phyloP scores from a whole-genome alignment of 2,888 invertebrate genomes.

The Tortricodes alternella region DNA sequence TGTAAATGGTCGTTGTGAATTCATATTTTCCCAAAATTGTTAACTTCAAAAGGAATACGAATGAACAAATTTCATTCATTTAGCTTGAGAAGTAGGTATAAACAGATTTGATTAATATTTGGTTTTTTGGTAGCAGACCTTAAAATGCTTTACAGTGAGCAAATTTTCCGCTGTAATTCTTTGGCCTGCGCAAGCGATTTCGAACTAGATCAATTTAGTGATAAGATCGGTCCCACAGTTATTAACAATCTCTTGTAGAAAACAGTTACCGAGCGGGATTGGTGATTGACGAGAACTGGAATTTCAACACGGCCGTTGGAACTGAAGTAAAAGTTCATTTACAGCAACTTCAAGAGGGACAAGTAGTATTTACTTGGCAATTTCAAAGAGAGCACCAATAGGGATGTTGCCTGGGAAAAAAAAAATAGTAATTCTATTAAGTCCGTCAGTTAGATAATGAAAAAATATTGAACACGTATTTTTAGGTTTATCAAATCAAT shows the following conservation, averaged over 20 bases:
- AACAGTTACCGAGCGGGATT: constrained; percentile 30
- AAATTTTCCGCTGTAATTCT: constrained; percentile 14
- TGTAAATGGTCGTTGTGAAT: too few relatives aligned
- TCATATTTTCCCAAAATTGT: too few relatives aligned
- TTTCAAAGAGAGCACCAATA: background rate
- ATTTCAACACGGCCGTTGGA: background rate
- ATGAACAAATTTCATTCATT: too few relatives aligned
- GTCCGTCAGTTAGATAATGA: too few relatives aligned
- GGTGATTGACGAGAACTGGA: constrained; percentile 21
- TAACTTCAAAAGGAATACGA: too few relatives aligned
- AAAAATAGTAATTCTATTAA: too few relatives aligned
- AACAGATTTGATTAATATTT: too few relatives aligned
- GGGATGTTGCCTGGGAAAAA: too few relatives aligned
- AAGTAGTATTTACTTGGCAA: background rate
- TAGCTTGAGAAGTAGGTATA: too few relatives aligned
- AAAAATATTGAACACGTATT: too few relatives aligned
- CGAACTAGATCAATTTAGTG: constrained; percentile 42
- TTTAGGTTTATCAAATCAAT: too few relatives aligned
- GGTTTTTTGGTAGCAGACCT: too few relatives aligned
- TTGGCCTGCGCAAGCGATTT: constrained; percentile 29
- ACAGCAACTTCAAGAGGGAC: background rate
- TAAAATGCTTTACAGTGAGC: background rate
- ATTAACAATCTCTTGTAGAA: constrained; percentile 42
- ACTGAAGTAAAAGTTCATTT: constrained; percentile 4
- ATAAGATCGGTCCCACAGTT: constrained; percentile 42